Evolutionary conservation across 2,797 vertebrate genomes (phyloP), one percentile per base, ranked within the genome.

Genomic region (Parotocinclus haroldoi): DNA sequence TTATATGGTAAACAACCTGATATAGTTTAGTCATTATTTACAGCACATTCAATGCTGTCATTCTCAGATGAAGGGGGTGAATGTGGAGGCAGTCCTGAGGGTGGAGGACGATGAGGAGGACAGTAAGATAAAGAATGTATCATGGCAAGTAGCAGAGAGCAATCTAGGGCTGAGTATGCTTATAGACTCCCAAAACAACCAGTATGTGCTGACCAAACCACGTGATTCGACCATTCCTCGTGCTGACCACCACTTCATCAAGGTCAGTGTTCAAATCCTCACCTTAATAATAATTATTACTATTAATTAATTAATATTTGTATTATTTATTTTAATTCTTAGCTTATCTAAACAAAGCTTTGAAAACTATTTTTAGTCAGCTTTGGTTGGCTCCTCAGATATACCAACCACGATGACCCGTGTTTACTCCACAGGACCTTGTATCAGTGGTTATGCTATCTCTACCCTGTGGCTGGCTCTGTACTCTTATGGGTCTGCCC

Each of bases 121-220:
- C 7, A 84, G 89, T 42, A 93, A 91, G 79, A 93, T 87, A 77
- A 89, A 84, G 78, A 99, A 99, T 68, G 69, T 84, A 64, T 96
- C 95, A 0, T 87, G 86, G 65, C 89, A 88, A 69, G 90, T 92
- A 52, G 88, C 83, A 37, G 93, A 97, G 76, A 92, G 92, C n/a
- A 88, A 91, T 72, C 80, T 99, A 65, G 97, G 97, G 6, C 90
- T 99, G 64, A 97, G 96, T 80, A 98, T 98, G 95, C 93, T 99
- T 69, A 99, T 99, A 16, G 97, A 99, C 89, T 99, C 96, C 0
- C 96, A 98, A 83, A 99, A 95, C 82, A 99, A 99, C 87, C 96
- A 96, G 82, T 99, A 99, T 38, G 93, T 99, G 66, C 88, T 99
- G 76, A 97, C 96, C 39, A 96, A 96, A 79, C 97, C 97, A 27